Evolutionary conservation across 2,113 vertebrate genomes (phyloP), one percentile per base, ranked within the genome.

Genomic region (Merops nubicus): DNA sequence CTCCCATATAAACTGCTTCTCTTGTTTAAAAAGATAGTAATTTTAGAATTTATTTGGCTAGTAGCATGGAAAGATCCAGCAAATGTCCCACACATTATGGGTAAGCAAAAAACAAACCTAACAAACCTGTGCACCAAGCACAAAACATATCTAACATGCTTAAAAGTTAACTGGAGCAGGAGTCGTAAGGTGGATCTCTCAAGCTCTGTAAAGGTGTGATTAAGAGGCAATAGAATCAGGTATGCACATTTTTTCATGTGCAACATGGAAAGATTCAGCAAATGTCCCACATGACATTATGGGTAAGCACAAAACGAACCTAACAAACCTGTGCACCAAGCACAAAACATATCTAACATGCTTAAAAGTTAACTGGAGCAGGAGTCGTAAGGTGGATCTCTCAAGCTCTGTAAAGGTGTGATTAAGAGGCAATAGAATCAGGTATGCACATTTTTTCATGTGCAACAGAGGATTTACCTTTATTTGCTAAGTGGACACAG

Each of bases 391-490:
- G 33, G 26, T 29, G 20, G 5, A 4, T 38, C 19, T 43, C 31
- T 73, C 15, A 29, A 38, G 36, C 31, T 83, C 70, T 73, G 36
- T 1, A 1, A 19, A 22, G 50, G 12, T 45, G 45, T 22, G n/a
- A 57, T 28, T 31, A 21, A 56, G 19, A 70, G 51, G 20, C 74
- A 60, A 9, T 2, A 36, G 13, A 54, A 12, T 20, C 23, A 18
- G 17, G 8, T 12, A 2, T 8, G 15, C 0, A 0, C 22, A 26
- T 7, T 12, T 47, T 85, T 76, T 51, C 59, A 47, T 68, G 54
- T 16, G 23, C 18, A 59, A 21, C 9, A 20, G 48, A 79, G 34
- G 59, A 33, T 28, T 59, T 29, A 15, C 22, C 22, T 82, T 51
- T 14, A 23, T 81, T 48, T 78, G 47, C 38, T 25, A 60, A 76